Evolutionary conservation across 2,113 vertebrate genomes (phyloP).

Genomic region (Silurus asotus): DNA sequence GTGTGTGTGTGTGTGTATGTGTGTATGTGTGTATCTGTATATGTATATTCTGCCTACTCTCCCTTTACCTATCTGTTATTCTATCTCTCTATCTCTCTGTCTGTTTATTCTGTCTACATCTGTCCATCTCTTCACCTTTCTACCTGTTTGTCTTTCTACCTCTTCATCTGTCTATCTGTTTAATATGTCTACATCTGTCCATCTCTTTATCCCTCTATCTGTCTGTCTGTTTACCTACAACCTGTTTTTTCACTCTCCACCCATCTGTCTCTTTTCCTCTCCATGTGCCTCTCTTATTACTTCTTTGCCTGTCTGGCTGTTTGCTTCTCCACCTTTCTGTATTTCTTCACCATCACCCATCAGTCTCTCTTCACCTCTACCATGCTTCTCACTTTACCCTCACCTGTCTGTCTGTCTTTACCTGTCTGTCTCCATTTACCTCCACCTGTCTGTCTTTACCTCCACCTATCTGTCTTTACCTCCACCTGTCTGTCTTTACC

Average conservation of each 20-base stretch:
- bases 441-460: background rate
- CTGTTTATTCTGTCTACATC: background rate
- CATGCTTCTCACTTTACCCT: no score
- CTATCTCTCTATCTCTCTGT: background rate
- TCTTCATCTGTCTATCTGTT: background rate
- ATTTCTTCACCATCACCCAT: no score
- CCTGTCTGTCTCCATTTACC: background rate
- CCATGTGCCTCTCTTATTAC: background rate
- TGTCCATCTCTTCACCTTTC: background rate
- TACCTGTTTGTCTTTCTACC: background rate
- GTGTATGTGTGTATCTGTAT: background rate
- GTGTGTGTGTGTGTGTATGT: background rate
- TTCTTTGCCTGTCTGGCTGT: background rate
- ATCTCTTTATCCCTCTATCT: background rate
- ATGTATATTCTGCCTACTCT: no score
- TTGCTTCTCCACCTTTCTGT: background rate
- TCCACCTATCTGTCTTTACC: background rate
- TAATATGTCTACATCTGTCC: background rate
- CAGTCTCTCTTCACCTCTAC: background rate
- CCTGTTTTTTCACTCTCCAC: background rate
- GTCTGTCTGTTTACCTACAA: background rate
- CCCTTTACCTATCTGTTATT: background rate
- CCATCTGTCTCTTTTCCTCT: background rate
- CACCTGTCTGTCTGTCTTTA: background rate
- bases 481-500: background rate